Evolutionary conservation across 2,888 invertebrate genomes (phyloP), one percentile per base, ranked within the genome.

Genomic region (Troides oblongomaculatus): DNA sequence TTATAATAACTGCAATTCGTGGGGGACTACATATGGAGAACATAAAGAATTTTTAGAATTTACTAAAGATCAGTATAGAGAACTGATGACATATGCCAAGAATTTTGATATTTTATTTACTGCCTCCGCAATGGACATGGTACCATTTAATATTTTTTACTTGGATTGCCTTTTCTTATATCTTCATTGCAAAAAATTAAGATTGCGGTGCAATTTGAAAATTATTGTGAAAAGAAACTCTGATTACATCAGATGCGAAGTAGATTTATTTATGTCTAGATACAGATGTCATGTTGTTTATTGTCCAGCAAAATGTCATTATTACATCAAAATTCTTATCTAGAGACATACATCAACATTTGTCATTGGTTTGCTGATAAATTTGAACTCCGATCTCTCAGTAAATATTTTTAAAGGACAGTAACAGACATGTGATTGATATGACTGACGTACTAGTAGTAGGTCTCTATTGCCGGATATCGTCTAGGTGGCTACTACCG

Each of bases 51-150:
- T 93, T 83, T 87, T 97, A 64, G 97, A 97, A 84, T 96, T 97
- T 78, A 90, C 94, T 6, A 92, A 94, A 61, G 91, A 93, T 18
- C 93, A 96, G 74, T 96, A 95, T 80, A 83, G 84, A 72, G 93
- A 94, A 74, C 81, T 96, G 69, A 94, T 96, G 80, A 86, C 87
- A 64, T 96, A 94, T 91, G 94, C 96, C 2, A 82, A 93, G 30
- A 87, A 94, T 72, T 79, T 94, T 62, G 94, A 93, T 69, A 94
- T 97, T 72, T 86, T 95, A 75, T 96, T 97, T 78, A 94, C 96
- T 1, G 96, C 97, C 6, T 96, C 97, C 0, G 96, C 96, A 23
- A 97, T 97, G 97, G 97, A 97, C 83, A 93, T 94, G 88, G 95
- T 95, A 88, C 1, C 12, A 12, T 1, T 58, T n/a, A n/a, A 53